Evolutionary conservation across 2,888 invertebrate genomes (phyloP), one percentile per base, ranked within the genome.

Genomic region (Eupeodes luniger): DNA sequence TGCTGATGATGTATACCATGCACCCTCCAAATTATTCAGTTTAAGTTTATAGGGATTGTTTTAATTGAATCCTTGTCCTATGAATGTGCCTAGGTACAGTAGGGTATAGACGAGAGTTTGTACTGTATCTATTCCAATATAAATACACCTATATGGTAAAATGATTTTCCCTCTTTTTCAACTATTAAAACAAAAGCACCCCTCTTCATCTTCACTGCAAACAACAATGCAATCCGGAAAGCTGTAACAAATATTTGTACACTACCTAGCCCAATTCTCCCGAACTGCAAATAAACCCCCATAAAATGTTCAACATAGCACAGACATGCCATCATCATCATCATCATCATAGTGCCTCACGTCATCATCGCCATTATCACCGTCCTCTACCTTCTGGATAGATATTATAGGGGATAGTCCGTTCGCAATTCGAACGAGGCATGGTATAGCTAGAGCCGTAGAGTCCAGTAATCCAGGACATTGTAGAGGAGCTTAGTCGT

Each of bases 161-260:
- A 84, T 77, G 61, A 78, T 84, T 84, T 83, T 77, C 62, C 61
- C 72, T 69, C 49, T 69, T 77, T 27, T 78, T 76, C 51, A 40
- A 57, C 67, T 57, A 49, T 62, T 61, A 59, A 83, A 84, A 74
- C 67, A 74, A 81, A 69, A 34, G 70, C 61, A 59, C 53, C 72
- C 53, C 70, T 47, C 49, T 62, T 34, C 55, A 77, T 40, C 53
- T 51, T 34, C 49, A 77, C 40, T 14, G 84, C 66, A 74, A 84
- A 81, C 69, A 84, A 69, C 80, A 88, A 84, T 83, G 76, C 87
- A 84, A 84, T 84, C 76, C 80, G 59, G 44, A 84, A 64, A 81
- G 77, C 74, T 81, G 72, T 59, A 74, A 74, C 81, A 88, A 88
- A 88, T 84, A 88, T 88, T 88, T 88, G 87, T 74, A 67, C 80